Percentiles rank a stretch among this genome's conserved stretches.
phyloP scores from a whole-genome alignment of 2,113 vertebrate species.

The Blennius ocellaris region DNA sequence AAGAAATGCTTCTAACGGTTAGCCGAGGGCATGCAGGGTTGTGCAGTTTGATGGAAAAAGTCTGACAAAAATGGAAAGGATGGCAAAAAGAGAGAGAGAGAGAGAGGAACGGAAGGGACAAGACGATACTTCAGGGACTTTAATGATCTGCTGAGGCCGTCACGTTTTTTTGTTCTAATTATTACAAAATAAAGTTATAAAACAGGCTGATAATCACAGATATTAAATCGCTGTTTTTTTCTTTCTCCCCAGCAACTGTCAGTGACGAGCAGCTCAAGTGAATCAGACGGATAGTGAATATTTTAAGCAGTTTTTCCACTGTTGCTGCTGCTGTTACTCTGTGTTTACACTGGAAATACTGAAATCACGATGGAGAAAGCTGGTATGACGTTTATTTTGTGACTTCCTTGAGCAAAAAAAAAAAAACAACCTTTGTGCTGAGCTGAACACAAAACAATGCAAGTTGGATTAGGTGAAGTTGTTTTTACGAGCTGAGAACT shows the following conservation, averaged over 20 bases:
- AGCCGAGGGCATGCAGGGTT: slow-evolving; percentile 5
- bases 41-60: neutral
- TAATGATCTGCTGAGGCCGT: neutral
- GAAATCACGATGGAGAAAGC: no score
- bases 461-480: no score
- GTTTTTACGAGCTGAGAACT: no score
- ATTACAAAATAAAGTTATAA: neutral
- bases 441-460: no score
- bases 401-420: no score
- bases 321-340: neutral
- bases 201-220: neutral
- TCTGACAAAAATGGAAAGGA: neutral
- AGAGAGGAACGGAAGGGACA: neutral
- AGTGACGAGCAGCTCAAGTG: neutral
- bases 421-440: no score
- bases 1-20: neutral
- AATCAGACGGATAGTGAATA: neutral
- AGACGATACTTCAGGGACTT: neutral
- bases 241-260: neutral
- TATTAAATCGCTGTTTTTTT: neutral
- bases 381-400: neutral
- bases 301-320: neutral
- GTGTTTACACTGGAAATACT: neutral
- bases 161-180: neutral
- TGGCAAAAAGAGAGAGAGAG: neutral